These are phyloP conservation scores for Campylomormyrus tamandua DNA, from an alignment of 2,113 vertebrate genomes.

Conservation along the genomic window DNA sequence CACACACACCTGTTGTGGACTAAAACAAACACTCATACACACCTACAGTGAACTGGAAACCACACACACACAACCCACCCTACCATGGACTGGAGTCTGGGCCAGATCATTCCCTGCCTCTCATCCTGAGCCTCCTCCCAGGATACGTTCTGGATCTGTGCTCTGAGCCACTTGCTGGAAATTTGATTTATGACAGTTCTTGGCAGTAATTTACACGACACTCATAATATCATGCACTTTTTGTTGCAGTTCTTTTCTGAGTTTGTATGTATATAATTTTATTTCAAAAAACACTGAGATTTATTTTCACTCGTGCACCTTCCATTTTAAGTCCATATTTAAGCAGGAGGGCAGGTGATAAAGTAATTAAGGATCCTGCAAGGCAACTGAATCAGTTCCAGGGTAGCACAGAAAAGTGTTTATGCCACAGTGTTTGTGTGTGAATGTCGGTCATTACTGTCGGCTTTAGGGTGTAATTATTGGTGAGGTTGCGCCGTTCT, in stretches of 20 bases:
- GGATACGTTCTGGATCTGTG: background rate
- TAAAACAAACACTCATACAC: no score
- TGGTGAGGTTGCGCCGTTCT: background rate
- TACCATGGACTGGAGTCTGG: background rate
- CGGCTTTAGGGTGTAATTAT: background rate
- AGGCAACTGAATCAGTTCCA: background rate
- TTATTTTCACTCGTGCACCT: background rate
- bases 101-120: background rate
- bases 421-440: background rate
- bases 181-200: background rate
- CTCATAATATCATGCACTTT: background rate
- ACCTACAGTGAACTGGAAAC: no score
- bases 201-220: background rate
- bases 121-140: background rate
- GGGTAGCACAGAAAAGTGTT: background rate
- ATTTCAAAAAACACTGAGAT: background rate
- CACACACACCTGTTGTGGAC: no score
- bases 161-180: background rate
- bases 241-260: background rate
- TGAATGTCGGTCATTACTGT: background rate
- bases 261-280: background rate
- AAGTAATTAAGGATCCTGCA: background rate
- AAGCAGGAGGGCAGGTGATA: background rate
- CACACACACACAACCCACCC: background rate
- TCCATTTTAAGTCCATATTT: background rate